Conservation (phyloP, 2,797 vertebrate species). For the Myotis planiceps region DNA sequence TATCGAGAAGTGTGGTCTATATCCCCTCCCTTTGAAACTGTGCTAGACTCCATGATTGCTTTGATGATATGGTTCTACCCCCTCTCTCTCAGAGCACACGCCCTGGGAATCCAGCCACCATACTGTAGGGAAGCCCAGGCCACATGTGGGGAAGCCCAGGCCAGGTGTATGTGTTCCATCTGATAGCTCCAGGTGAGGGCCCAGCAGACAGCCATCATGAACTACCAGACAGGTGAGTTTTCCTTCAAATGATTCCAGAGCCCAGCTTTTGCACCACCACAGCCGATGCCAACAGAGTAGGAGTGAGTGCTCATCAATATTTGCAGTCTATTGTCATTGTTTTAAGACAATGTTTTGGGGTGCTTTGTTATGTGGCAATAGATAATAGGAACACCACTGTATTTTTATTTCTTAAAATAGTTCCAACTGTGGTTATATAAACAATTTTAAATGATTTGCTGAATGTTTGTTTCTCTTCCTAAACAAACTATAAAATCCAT, state of each 20-base stretch:
- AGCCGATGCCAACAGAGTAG: neutral
- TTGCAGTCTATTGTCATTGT: neutral
- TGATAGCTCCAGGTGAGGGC: neutral
- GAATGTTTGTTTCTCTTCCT: neutral
- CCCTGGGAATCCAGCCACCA: neutral
- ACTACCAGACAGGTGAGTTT: neutral
- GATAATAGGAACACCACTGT: neutral
- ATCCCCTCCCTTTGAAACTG: neutral
- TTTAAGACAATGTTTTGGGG: neutral
- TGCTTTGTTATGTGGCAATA: neutral
- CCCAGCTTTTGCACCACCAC: neutral
- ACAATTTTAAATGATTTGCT: neutral
- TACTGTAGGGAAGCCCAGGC: neutral
- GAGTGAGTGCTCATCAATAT: neutral
- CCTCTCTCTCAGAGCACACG: neutral
- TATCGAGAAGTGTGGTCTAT: neutral
- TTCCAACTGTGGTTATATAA: neutral
- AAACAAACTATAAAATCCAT: neutral
- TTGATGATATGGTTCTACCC: neutral
- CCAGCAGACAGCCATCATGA: neutral
- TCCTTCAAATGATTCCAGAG: neutral
- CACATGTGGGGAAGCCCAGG: neutral
- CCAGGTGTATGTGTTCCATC: rapidly evolving
- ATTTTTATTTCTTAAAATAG: constrained; percentile 21
- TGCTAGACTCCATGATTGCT: neutral